Percentiles rank a stretch among this genome's conserved stretches.
phyloP scores from a whole-genome alignment of 2,888 invertebrate genomes.

The Nomada fucata region DNA sequence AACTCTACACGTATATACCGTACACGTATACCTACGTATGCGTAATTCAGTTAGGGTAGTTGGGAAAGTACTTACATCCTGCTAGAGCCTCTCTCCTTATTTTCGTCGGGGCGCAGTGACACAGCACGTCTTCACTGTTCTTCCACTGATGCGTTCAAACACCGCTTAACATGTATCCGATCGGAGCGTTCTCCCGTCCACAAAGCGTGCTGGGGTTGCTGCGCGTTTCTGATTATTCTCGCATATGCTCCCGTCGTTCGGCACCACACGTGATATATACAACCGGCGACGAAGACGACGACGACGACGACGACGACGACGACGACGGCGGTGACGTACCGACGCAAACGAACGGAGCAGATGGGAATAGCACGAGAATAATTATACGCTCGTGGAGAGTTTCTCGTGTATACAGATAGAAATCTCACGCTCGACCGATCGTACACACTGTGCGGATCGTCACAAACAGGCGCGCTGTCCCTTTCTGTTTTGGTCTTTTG shows the following conservation, averaged over 20 bases:
- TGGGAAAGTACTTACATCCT: slow-evolving; percentile 59
- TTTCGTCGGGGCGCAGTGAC: slow-evolving; percentile 60
- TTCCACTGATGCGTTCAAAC: slow-evolving; percentile 29
- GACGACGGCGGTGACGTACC: not conserved
- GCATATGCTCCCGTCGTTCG: slow-evolving; percentile 29
- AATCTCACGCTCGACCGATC: slow-evolving; percentile 25
- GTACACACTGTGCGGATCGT: slow-evolving; percentile 35
- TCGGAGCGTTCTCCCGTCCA: slow-evolving; percentile 31
- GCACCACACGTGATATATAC: slow-evolving; percentile 57
- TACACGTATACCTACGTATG: too few species aligned
- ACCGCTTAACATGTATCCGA: slow-evolving; percentile 53
- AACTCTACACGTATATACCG: not conserved
- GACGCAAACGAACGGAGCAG: not conserved
- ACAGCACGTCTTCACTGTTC: slow-evolving; percentile 56
- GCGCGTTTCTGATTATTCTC: slow-evolving; percentile 20
- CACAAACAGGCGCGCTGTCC: slow-evolving; percentile 17
- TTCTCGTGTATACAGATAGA: not conserved
- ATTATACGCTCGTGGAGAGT: not conserved
- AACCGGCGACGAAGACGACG: slow-evolving; percentile 14
- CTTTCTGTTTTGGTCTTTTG: too few species aligned
- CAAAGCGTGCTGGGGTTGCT: slow-evolving; percentile 10
- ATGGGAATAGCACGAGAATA: not conserved
- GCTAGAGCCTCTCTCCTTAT: slow-evolving; percentile 54
- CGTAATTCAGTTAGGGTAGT: not conserved
- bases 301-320: not conserved